These are phyloP conservation scores for Labeo catla DNA, from an alignment of 2,113 vertebrate species.

Conservation along the genomic window DNA sequence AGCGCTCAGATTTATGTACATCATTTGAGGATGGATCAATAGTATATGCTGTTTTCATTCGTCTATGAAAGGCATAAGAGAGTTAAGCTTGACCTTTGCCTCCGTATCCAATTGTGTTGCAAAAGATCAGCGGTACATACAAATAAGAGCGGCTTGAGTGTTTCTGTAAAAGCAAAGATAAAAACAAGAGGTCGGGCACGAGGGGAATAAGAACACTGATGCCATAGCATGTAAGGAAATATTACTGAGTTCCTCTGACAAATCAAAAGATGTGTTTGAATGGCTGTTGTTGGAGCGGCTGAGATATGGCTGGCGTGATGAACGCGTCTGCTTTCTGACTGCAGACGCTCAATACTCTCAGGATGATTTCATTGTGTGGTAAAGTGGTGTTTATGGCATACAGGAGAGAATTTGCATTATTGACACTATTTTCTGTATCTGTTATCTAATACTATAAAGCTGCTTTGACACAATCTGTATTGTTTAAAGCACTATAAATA, in stretches of 20 bases:
- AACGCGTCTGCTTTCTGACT: not conserved
- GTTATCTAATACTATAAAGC: too few relatives aligned
- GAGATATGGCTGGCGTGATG: slow-evolving; percentile 43
- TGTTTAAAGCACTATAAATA: too few relatives aligned
- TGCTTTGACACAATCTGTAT: too few relatives aligned
- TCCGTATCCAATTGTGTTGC: slow-evolving; percentile 40
- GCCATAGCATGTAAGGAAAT: not conserved
- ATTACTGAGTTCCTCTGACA: slow-evolving; percentile 21
- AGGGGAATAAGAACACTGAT: slow-evolving; percentile 38
- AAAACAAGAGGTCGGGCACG: slow-evolving; percentile 41
- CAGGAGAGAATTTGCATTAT: not conserved
- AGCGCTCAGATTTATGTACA: slow-evolving; percentile 45
- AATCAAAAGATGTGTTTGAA: slow-evolving; percentile 41
- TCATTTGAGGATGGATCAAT: slow-evolving; percentile 51
- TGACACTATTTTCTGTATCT: too few relatives aligned
- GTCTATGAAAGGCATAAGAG: slow-evolving; percentile 31
- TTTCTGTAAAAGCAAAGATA: slow-evolving; percentile 30
- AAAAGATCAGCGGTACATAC: slow-evolving; percentile 47
- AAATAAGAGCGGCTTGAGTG: slow-evolving; percentile 37
- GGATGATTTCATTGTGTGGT: not conserved
- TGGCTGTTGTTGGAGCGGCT: slow-evolving; percentile 6
- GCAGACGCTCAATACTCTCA: not conserved
- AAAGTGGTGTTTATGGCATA: not conserved
- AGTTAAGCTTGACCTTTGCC: slow-evolving; percentile 54
- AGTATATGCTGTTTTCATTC: slow-evolving; percentile 35